These are phyloP conservation scores for Merluccius polli DNA, from an alignment of 2,797 vertebrate species.

Conservation along the genomic window DNA sequence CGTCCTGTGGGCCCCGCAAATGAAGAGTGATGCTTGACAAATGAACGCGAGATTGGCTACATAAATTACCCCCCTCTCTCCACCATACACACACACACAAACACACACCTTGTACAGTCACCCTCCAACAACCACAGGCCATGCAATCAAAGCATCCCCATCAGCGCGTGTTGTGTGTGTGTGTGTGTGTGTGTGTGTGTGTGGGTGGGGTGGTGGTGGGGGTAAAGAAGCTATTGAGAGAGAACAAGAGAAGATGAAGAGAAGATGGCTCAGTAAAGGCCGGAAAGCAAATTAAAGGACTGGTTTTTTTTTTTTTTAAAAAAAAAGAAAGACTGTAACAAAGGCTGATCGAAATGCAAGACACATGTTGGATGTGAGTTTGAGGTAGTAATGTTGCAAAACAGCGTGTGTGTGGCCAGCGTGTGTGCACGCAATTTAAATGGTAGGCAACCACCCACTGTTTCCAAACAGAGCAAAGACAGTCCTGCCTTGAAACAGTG, in stretches of 20 bases:
- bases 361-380: background rate
- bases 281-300: background rate
- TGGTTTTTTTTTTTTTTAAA: background rate
- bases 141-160: constrained; percentile 26
- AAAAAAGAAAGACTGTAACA: background rate
- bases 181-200: no score
- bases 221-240: background rate
- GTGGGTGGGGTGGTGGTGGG: background rate
- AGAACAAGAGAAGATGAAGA: background rate
- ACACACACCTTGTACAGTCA: constrained; percentile 28
- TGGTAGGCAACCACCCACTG: no score
- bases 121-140: constrained; percentile 45
- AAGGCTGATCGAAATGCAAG: background rate
- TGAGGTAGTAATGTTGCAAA: background rate
- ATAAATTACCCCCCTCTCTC: constrained; percentile 61
- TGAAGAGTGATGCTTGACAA: constrained; percentile 75
- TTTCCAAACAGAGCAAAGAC: background rate
- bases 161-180: constrained; percentile 18
- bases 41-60: constrained; percentile 69
- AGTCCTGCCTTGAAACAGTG: background rate
- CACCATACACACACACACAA: background rate
- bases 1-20: constrained; percentile 64
- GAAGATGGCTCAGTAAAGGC: background rate
- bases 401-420: background rate
- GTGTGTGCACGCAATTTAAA: background rate